These are phyloP conservation scores for Peromyscus maniculatus DNA, from an alignment of 2,113 vertebrate species.

Conservation along the genomic window DNA sequence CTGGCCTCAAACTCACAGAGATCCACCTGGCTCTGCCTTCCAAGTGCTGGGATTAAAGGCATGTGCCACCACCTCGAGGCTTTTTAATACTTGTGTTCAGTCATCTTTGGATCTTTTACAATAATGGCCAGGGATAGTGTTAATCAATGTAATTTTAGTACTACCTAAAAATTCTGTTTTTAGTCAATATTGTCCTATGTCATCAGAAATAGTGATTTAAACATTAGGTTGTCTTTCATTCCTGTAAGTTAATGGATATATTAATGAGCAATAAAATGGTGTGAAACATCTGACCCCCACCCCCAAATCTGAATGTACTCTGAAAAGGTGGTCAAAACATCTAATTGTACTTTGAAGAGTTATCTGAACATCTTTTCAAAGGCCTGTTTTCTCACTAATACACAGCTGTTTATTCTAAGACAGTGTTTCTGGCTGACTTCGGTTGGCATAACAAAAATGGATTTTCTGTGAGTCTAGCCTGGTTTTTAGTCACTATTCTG, in stretches of 20 bases:
- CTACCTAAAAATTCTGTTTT: neutral
- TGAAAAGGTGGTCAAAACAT: neutral
- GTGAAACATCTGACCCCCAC: neutral
- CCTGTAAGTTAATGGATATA: neutral
- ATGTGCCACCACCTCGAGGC: too few relatives aligned
- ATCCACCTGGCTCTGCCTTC: too few relatives aligned
- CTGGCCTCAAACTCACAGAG: too few relatives aligned
- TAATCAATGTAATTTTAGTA: too few relatives aligned
- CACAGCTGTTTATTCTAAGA: constrained; percentile 5
- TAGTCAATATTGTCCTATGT: constrained; percentile 11
- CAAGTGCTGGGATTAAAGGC: too few relatives aligned
- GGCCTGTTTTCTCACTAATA: neutral
- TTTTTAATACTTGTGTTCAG: constrained; percentile 12
- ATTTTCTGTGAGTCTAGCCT: constrained; percentile 30
- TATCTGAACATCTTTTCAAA: constrained; percentile 47
- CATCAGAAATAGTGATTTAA: constrained; percentile 43
- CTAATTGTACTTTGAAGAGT: neutral
- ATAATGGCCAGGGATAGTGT: neutral
- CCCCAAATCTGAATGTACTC: constrained; percentile 18
- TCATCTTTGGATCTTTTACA: constrained; percentile 50
- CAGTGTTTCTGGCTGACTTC: neutral
- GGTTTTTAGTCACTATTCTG: neutral
- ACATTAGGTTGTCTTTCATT: constrained; percentile 26
- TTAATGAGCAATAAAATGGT: constrained; percentile 13
- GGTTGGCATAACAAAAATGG: constrained; percentile 14